Conservation (phyloP, 1,140 invertebrate species). For the Achatina immaculata region DNA sequence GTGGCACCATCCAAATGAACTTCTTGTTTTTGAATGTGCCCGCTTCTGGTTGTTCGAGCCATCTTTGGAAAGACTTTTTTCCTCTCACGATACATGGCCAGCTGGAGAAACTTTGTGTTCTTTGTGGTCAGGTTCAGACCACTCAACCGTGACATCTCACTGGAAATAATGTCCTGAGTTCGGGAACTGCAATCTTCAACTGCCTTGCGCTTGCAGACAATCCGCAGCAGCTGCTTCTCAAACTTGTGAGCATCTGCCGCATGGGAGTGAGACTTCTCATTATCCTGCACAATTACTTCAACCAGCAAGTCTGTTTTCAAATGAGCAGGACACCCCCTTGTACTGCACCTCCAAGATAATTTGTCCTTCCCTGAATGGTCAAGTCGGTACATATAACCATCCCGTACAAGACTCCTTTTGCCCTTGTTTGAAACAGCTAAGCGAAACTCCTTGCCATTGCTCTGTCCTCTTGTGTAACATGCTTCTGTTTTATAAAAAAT, state of each 20-base stretch:
- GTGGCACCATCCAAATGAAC: background rate
- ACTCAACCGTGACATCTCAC: slow-evolving; percentile 8
- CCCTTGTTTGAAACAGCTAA: slow-evolving; percentile 3
- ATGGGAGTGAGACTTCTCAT: slow-evolving; percentile 1
- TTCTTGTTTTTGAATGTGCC: background rate
- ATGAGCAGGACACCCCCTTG: slow-evolving; percentile 1
- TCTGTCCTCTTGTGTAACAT: background rate
- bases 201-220: slow-evolving; percentile 11
- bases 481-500: background rate
- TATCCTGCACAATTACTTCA: slow-evolving; percentile 1
- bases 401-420: slow-evolving; percentile 2
- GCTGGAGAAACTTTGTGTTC: slow-evolving; percentile 18
- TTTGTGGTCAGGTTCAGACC: background rate
- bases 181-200: background rate
- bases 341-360: slow-evolving; percentile 5
- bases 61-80: slow-evolving; percentile 6
- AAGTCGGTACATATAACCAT: slow-evolving; percentile 3
- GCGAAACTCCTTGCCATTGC: slow-evolving; percentile 15
- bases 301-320: background rate
- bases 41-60: background rate
- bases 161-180: slow-evolving; percentile 5
- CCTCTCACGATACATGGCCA: slow-evolving; percentile 10
- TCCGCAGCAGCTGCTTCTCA: slow-evolving; percentile 20
- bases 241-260: background rate
- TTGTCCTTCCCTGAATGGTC: slow-evolving; percentile 3